These are phyloP conservation scores for Chaenodraco wilsoni DNA, from an alignment of 2,797 vertebrate species.

Conservation along the genomic window DNA sequence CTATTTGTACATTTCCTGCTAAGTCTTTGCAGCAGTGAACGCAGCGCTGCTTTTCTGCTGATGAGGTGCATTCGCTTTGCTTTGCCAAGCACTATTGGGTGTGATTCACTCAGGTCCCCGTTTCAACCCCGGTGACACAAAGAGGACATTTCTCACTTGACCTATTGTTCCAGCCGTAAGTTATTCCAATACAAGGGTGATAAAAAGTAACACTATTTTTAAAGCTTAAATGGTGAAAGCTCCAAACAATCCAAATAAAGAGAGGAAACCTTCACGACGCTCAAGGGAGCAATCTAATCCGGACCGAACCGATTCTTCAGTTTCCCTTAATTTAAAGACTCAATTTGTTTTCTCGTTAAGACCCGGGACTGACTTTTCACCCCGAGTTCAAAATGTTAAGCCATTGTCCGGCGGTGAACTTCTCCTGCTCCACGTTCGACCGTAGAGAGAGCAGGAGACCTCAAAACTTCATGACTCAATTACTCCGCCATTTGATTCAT, in stretches of 20 bases:
- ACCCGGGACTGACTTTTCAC: slow-evolving; percentile 63
- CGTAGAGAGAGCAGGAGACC: slow-evolving; percentile 2
- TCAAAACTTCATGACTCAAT: slow-evolving; percentile 73
- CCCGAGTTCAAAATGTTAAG: slow-evolving; percentile 58
- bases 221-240: slow-evolving; percentile 68
- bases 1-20: slow-evolving; percentile 72
- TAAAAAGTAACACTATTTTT: slow-evolving; percentile 73
- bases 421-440: slow-evolving; percentile 15
- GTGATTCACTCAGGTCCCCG: slow-evolving; percentile 66
- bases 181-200: slow-evolving; percentile 66
- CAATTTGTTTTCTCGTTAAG: slow-evolving; percentile 36
- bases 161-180: slow-evolving; percentile 39
- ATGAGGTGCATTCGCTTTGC: slow-evolving; percentile 70
- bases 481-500: slow-evolving; percentile 90
- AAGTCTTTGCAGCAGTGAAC: slow-evolving; percentile 70
- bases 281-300: slow-evolving; percentile 60
- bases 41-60: slow-evolving; percentile 67
- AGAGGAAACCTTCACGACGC: slow-evolving; percentile 73
- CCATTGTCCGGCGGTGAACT: slow-evolving; percentile 65
- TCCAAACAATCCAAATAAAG: slow-evolving; percentile 75
- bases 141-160: slow-evolving; percentile 63
- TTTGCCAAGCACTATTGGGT: slow-evolving; percentile 77
- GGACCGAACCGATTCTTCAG: slow-evolving; percentile 75
- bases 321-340: slow-evolving; percentile 79
- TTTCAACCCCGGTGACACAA: slow-evolving; percentile 46